Percentiles rank a stretch among this genome's conserved stretches.
These are phyloP conservation scores for Craseonycteris thonglongyai DNA, from an alignment of 2,113 vertebrate genomes.

Conservation along the genomic window DNA sequence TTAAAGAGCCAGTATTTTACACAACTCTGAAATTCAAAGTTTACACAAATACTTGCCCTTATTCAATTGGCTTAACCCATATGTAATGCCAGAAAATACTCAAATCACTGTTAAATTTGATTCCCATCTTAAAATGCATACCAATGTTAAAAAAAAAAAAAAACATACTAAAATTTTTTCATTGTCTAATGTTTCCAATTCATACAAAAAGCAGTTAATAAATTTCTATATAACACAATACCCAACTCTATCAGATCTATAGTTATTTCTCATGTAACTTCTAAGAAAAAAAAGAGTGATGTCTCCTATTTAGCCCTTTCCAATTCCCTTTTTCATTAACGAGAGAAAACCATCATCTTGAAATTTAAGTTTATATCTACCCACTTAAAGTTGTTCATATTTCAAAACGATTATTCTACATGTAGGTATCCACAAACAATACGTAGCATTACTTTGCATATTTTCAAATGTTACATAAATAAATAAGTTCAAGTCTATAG, in stretches of 20 bases:
- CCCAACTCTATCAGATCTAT: not conserved
- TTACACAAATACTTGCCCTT: not conserved
- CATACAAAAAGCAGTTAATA: not conserved
- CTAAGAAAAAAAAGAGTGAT: not conserved
- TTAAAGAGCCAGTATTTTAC: not conserved
- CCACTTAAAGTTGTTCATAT: not conserved
- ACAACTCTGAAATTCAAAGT: not conserved
- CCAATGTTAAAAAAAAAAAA: too few relatives aligned
- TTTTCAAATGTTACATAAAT: slow-evolving; percentile 15
- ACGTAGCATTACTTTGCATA: not conserved
- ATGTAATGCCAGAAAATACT: not conserved
- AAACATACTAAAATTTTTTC: not conserved
- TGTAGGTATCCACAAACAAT: not conserved
- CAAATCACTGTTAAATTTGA: not conserved
- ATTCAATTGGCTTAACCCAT: not conserved
- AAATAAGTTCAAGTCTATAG: not conserved
- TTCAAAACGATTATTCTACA: not conserved
- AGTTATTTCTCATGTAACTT: not conserved
- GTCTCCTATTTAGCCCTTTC: not conserved
- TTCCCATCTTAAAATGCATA: not conserved
- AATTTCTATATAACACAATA: not conserved
- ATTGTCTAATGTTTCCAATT: not conserved
- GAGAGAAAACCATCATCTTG: not conserved
- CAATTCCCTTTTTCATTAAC: not conserved
- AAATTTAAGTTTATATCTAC: not conserved